Conservation (phyloP, 1,140 invertebrate species). For the Caenorhabditis inopinata region DNA sequence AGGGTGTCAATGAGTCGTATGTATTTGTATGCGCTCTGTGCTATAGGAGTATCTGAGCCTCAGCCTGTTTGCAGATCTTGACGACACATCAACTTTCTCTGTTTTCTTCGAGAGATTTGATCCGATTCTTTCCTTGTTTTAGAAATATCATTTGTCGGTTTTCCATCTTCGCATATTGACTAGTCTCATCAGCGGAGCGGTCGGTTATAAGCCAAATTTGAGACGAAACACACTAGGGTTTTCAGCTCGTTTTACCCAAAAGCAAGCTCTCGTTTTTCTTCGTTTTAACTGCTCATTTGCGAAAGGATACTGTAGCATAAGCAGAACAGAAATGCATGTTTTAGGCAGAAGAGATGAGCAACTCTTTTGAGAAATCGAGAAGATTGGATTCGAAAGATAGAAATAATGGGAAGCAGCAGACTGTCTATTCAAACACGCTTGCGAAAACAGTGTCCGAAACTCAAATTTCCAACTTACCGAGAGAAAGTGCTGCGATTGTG, state of each 20-base stretch:
- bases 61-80: constrained; percentile 11
- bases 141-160: not conserved
- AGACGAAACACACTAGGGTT: not conserved
- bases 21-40: constrained; percentile 17
- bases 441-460: not conserved
- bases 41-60: constrained; percentile 8
- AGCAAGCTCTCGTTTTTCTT: not conserved
- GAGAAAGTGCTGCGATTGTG: constrained; percentile 10
- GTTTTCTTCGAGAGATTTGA: constrained; percentile 1
- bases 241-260: not conserved
- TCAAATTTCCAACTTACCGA: not conserved
- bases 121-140: constrained; percentile 19
- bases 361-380: not conserved
- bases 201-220: constrained; percentile 35
- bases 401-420: not conserved
- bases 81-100: not conserved
- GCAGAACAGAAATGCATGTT: not conserved
- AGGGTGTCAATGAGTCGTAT: constrained; percentile 30
- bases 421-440: not conserved
- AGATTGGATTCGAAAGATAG: not conserved
- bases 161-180: not conserved
- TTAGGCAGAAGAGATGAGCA: not conserved
- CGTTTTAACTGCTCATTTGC: not conserved
- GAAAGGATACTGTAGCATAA: not conserved
- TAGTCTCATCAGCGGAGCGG: constrained; percentile 24